Evolutionary conservation across 1,140 invertebrate species (phyloP).

Genomic region (Schlechtendalia chinensis): DNA sequence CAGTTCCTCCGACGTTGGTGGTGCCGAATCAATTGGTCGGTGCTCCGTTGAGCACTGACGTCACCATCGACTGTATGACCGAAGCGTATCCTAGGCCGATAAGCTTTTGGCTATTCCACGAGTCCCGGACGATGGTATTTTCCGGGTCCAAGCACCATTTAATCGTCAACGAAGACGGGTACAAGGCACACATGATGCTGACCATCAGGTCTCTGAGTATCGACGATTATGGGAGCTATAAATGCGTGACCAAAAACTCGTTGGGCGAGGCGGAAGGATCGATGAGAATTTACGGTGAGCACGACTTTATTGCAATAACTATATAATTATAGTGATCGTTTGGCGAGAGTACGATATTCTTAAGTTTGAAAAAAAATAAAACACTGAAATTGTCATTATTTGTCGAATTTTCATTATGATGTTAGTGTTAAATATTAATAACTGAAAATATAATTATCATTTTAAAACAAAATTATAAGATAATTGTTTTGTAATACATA

Average conservation of each 20-base stretch:
- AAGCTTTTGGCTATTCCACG: conserved; percentile 71
- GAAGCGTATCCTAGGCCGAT: conserved; percentile 90
- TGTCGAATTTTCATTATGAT: no score
- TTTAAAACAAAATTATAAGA: no score
- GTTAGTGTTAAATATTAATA: no score
- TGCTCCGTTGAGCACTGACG: conserved; percentile 80
- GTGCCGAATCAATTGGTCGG: conserved; percentile 88
- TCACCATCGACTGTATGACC: conserved; percentile 88
- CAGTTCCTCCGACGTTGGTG: conserved; percentile 89
- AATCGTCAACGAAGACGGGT: conserved; percentile 74
- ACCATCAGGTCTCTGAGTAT: conserved; percentile 75
- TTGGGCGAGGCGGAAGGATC: conserved; percentile 88
- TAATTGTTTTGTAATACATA: no score
- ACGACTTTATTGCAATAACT: no score
- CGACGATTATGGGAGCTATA: conserved; percentile 79
- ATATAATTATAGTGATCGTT: no score
- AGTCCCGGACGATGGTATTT: conserved; percentile 42
- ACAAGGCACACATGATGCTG: conserved; percentile 81
- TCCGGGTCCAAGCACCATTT: conserved; percentile 67
- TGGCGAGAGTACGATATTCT: no score
- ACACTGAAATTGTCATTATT: no score
- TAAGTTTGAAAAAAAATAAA: no score
- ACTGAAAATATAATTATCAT: no score
- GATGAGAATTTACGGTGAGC: conserved; percentile 87
- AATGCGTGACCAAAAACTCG: conserved; percentile 87